Evolutionary conservation across 1,140 invertebrate genomes (phyloP).

Genomic region (Paracyclopina nana): DNA sequence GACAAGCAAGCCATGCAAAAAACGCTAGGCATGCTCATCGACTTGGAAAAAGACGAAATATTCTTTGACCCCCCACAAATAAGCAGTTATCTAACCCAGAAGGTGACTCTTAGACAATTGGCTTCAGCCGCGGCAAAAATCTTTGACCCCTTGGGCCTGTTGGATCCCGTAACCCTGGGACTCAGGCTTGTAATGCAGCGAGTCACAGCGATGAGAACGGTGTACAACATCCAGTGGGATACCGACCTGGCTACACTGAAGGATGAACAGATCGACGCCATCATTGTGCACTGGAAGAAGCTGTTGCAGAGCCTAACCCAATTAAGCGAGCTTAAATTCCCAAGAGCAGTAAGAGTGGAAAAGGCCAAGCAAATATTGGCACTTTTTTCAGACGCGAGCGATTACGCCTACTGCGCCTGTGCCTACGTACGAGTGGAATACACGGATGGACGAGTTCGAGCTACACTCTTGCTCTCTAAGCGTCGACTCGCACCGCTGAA

Average conservation of each 20-base stretch:
- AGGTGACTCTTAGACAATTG: conserved; percentile 17
- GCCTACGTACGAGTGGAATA: conserved; percentile 19
- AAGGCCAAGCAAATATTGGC: conserved; percentile 18
- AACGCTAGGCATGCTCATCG: conserved; percentile 18
- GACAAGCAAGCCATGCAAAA: too few species aligned
- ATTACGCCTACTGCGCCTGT: conserved; percentile 22
- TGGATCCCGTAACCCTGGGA: conserved; percentile 17
- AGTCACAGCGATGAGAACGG: conserved; percentile 16
- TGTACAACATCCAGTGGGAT: conserved; percentile 12
- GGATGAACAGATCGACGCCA: background rate
- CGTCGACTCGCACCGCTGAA: conserved; percentile 27
- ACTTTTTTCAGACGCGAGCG: conserved; percentile 23
- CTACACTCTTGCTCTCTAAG: conserved; percentile 23
- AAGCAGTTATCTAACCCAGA: too few species aligned
- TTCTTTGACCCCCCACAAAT: background rate
- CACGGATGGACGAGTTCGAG: background rate
- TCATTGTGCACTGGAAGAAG: conserved; percentile 17
- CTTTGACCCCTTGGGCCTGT: conserved; percentile 22
- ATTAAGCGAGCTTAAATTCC: conserved; percentile 1
- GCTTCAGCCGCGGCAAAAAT: conserved; percentile 16
- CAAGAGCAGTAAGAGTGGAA: conserved; percentile 1
- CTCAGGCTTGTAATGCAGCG: too few species aligned
- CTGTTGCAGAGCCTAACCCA: conserved; percentile 12
- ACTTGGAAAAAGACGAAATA: conserved; percentile 16
- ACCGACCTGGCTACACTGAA: conserved; percentile 16